Conservation (phyloP, 2,113 vertebrate genomes). For the Rhinoptilus africanus region DNA sequence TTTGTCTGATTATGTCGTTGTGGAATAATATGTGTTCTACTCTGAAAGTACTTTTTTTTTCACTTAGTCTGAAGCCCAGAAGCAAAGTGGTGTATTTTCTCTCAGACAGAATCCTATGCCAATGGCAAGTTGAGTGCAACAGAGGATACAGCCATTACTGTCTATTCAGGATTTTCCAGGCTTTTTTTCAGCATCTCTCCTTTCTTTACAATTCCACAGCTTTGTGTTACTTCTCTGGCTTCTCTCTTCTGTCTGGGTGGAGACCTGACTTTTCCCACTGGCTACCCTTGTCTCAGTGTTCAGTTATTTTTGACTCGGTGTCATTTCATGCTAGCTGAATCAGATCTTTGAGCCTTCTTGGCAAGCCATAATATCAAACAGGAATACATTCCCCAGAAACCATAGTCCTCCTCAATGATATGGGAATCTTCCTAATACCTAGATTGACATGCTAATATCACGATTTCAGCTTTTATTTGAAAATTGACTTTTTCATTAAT, state of each 20-base stretch:
- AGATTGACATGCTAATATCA: not conserved
- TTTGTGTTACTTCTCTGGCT: not conserved
- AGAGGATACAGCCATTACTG: rapidly evolving
- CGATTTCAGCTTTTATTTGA: not conserved
- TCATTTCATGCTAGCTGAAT: not conserved
- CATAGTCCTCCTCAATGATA: not conserved
- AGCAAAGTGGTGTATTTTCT: not conserved
- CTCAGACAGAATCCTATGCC: not conserved
- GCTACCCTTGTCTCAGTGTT: not conserved
- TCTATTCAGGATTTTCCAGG: not conserved
- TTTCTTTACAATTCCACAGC: not conserved
- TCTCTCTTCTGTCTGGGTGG: not conserved
- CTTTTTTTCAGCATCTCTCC: not conserved
- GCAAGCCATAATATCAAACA: not conserved
- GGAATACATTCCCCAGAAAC: not conserved
- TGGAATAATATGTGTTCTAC: not conserved
- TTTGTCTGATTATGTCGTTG: not conserved
- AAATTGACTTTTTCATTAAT: not conserved
- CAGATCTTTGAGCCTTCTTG: not conserved
- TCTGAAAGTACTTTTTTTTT: not conserved
- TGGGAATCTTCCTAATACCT: not conserved
- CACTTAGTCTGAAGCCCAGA: not conserved
- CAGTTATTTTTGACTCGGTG: not conserved
- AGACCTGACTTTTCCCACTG: not conserved
- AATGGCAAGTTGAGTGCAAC: not conserved